Conservation (phyloP, 2,888 invertebrate genomes). For the Atrina japonica region DNA sequence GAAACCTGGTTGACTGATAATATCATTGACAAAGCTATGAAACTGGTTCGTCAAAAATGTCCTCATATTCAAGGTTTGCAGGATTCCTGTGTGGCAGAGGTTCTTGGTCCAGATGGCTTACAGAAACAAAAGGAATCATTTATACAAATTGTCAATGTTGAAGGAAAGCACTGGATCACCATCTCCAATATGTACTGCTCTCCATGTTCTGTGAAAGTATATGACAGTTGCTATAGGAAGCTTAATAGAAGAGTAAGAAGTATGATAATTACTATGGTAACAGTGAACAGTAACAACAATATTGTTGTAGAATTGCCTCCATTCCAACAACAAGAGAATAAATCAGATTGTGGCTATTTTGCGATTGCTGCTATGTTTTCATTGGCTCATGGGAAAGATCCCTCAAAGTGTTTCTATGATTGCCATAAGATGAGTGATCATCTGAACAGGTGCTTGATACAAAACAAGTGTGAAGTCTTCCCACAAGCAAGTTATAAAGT, state of each 20-base stretch:
- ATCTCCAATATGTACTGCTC: slow-evolving; percentile 47
- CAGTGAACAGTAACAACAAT: not conserved
- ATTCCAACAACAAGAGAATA: slow-evolving; percentile 51
- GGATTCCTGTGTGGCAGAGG: slow-evolving; percentile 45
- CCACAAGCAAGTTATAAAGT: slow-evolving; percentile 19
- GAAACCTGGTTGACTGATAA: slow-evolving; percentile 48
- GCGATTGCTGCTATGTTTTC: slow-evolving; percentile 52
- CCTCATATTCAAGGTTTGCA: slow-evolving; percentile 47
- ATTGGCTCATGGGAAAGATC: slow-evolving; percentile 47
- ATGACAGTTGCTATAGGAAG: slow-evolving; percentile 50
- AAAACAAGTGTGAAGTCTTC: slow-evolving; percentile 36
- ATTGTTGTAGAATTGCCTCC: slow-evolving; percentile 47
- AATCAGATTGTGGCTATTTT: slow-evolving; percentile 54
- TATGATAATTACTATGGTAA: slow-evolving; percentile 23
- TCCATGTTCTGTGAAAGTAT: slow-evolving; percentile 38
- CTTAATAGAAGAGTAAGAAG: slow-evolving; percentile 18
- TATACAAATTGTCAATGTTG: slow-evolving; percentile 53
- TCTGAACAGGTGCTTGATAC: slow-evolving; percentile 37
- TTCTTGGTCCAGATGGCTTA: slow-evolving; percentile 13
- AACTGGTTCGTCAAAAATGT: slow-evolving; percentile 37
- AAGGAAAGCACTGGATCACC: slow-evolving; percentile 53
- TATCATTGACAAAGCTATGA: slow-evolving; percentile 48
- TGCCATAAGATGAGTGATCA: slow-evolving; percentile 41
- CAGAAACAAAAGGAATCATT: slow-evolving; percentile 33
- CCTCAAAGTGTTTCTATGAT: slow-evolving; percentile 49